Conservation (phyloP, 2,113 vertebrate species). For the Shinisaurus crocodilurus region DNA sequence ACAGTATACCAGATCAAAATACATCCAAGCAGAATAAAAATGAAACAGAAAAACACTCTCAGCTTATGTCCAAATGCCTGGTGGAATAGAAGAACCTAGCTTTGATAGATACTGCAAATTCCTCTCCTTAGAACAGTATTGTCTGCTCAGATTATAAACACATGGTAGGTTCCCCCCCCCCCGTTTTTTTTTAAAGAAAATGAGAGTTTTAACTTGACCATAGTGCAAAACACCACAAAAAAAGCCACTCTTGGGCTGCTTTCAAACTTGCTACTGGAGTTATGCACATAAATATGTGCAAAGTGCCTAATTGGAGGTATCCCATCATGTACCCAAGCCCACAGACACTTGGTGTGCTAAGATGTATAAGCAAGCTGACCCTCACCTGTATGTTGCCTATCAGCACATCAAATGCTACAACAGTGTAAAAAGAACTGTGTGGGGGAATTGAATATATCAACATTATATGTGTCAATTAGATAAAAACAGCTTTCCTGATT, state of each 20-base stretch:
- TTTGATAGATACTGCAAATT: neutral
- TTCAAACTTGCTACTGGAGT: neutral
- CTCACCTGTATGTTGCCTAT: neutral
- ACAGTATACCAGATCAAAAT: neutral
- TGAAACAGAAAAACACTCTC: neutral
- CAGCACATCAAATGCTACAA: neutral
- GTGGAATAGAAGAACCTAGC: neutral
- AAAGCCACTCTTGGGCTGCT: neutral
- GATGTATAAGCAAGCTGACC: neutral
- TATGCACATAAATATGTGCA: neutral
- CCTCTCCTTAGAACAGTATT: neutral
- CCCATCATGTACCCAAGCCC: neutral
- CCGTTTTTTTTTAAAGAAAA: neutral
- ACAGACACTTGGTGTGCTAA: neutral
- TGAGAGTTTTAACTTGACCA: neutral
- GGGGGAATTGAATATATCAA: neutral
- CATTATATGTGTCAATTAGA: neutral
- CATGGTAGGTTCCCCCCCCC: neutral
- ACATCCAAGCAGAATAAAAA: neutral
- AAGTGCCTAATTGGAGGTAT: neutral
- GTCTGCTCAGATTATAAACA: neutral
- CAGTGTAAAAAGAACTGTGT: neutral
- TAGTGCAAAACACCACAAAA: neutral
- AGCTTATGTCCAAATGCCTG: neutral
- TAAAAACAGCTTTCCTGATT: constrained; percentile 6